These are phyloP conservation scores for Diaphora mendica DNA, from an alignment of 2,888 invertebrate genomes.

Conservation along the genomic window DNA sequence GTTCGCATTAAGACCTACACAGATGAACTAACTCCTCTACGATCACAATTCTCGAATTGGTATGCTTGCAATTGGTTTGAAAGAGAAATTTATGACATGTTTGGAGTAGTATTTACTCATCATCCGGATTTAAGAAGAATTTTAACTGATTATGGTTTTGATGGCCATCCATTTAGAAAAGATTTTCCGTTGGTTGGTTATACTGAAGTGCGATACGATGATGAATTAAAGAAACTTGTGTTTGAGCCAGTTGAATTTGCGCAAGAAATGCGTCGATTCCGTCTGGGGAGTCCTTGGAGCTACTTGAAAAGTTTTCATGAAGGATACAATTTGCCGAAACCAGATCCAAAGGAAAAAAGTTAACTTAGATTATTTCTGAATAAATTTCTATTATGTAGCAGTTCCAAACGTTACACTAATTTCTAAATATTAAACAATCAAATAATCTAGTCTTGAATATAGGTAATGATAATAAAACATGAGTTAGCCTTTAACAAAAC, in stretches of 20 bases:
- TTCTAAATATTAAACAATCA: background rate
- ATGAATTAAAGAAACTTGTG: slow-evolving; percentile 77
- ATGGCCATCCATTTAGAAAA: slow-evolving; percentile 78
- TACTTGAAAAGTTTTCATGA: slow-evolving; percentile 74
- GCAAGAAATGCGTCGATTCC: slow-evolving; percentile 69
- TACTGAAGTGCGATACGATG: slow-evolving; percentile 78
- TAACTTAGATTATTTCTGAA: background rate
- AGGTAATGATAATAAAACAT: background rate
- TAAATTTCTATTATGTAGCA: background rate
- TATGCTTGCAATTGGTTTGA: slow-evolving; percentile 65
- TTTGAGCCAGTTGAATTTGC: slow-evolving; percentile 79
- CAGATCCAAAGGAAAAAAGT: background rate
- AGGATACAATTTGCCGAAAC: slow-evolving; percentile 60
- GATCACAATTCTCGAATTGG: slow-evolving; percentile 70
- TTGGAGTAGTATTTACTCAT: slow-evolving; percentile 74
- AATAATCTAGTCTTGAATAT: background rate
- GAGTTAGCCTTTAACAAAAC: background rate
- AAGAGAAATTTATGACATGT: slow-evolving; percentile 80
- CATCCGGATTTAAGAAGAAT: slow-evolving; percentile 79
- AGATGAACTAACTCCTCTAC: slow-evolving; percentile 76
- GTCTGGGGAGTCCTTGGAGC: slow-evolving; percentile 76
- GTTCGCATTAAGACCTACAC: slow-evolving; percentile 76
- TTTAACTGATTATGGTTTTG: slow-evolving; percentile 79
- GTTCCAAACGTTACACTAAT: background rate
- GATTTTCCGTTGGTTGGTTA: slow-evolving; percentile 80